Base-by-base conservation (phyloP, 2,888 invertebrate species). In the Pristionchus mayeri region DNA sequence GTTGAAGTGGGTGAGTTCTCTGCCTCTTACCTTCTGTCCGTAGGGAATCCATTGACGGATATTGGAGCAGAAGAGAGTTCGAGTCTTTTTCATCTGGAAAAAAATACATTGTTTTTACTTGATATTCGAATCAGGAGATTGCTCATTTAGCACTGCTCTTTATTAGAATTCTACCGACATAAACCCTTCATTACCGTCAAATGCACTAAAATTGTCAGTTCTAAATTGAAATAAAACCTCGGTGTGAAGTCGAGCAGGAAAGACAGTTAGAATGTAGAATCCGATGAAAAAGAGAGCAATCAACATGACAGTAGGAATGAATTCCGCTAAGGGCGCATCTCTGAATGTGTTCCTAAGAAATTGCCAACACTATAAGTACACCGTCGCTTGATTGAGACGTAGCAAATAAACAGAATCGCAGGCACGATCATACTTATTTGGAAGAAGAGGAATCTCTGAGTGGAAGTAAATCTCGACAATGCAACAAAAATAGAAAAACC, bases 231-330 rank as follows among this genome's bases (percentile, higher is more conserved):
- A 40, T 13, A 71, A 71, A 34, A 71, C 75, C 37, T 76, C 44
- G 27, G 13, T 48, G 27, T 78, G 78, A 21, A 78, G 78, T 78
- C 78, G 48, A n/a, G 78, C 78, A 30, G 78, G 78, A 21, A 78
- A 78, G n/a, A 78, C 40, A 50, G 78, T 78, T 48, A 78, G 78
- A 50, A 48, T 50, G 78, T 50, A 50, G 78, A 78, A 78, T 50
- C 48, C 50, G 27, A 21, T 40, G 78, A 48, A 18, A 50, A 16
- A 78, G 18, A 78, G 50, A 34, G 7, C 30, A 16, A 78, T 30
- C 6, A 52, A 50, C 27, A 52, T 48, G 30, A 50, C 24, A 78
- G 30, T 21, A 21, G 52, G 78, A 30, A 78, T 37, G 78, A 78
- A 78, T 50, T 78, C 78, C 2, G 30, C 18, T 3, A 48, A 34